phyloP scores from a whole-genome alignment of 2,888 invertebrate species.

The Eilema depressum region DNA sequence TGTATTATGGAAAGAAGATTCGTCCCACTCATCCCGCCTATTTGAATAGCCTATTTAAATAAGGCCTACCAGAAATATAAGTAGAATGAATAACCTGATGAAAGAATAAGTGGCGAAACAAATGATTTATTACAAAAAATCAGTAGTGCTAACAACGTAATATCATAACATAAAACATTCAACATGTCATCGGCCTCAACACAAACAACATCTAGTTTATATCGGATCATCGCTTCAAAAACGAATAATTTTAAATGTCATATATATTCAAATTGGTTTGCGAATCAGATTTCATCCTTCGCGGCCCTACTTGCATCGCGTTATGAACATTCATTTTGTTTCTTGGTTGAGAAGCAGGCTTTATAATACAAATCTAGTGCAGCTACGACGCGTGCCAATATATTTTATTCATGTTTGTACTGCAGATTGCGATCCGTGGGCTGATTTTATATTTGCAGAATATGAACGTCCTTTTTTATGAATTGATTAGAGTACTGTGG shows the following conservation, averaged over 20 bases:
- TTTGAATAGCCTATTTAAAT: no score
- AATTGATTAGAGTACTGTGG: neutral
- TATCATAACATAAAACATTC: neutral
- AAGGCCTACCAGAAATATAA: no score
- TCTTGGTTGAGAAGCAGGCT: conserved; percentile 45
- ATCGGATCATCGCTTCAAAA: conserved; percentile 10
- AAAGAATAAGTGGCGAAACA: neutral
- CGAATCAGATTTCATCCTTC: conserved; percentile 25
- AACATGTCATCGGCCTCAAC: conserved; percentile 8
- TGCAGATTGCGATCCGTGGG: conserved; percentile 61
- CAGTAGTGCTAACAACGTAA: neutral
- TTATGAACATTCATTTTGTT: conserved; percentile 49
- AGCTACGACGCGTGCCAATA: conserved; percentile 61
- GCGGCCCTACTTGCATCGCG: conserved; percentile 31
- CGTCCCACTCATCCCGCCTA: no score
- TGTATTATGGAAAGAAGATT: no score
- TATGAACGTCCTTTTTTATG: conserved; percentile 17
- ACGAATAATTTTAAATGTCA: conserved; percentile 19
- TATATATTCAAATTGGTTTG: conserved; percentile 25
- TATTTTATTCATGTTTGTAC: conserved; percentile 74
- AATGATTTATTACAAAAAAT: neutral
- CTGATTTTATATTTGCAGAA: conserved; percentile 39
- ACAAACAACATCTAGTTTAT: conserved; percentile 12
- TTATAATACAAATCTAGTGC: conserved; percentile 56
- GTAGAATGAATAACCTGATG: no score